A percentile compares a stretch with the other conserved stretches of the same genome.
Conservation (phyloP, 2,113 vertebrate species). For the Chrysemys picta region DNA sequence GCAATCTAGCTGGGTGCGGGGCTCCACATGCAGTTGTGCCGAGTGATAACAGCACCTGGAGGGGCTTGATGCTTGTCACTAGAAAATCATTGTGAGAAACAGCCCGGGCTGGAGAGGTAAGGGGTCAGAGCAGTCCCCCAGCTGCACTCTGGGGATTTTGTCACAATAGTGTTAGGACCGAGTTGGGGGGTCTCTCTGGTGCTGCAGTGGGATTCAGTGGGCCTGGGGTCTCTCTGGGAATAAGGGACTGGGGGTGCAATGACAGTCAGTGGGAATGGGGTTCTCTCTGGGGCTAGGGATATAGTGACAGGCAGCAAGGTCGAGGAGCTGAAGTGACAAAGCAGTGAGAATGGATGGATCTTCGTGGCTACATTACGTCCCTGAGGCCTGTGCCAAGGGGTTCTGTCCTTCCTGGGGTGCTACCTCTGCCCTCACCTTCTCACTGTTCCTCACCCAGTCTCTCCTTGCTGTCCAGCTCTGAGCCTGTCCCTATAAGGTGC, state of each 20-base stretch:
- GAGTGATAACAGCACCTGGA: too few relatives aligned
- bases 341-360: neutral
- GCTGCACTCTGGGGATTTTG: too few relatives aligned
- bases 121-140: too few relatives aligned
- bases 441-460: neutral
- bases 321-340: neutral
- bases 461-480: neutral
- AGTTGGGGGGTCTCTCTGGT: neutral
- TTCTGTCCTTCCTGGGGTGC: neutral
- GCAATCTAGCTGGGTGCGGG: too few relatives aligned
- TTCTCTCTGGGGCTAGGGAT: neutral
- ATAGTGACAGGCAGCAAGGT: neutral
- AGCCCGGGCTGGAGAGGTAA: too few relatives aligned
- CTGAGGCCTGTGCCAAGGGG: neutral
- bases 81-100: too few relatives aligned
- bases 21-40: too few relatives aligned
- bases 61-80: too few relatives aligned
- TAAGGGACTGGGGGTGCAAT: neutral
- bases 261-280: neutral
- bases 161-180: neutral
- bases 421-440: neutral
- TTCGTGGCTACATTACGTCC: neutral
- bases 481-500: neutral
- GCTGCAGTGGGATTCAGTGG: too few relatives aligned
- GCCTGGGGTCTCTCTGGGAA: neutral